phyloP scores from a whole-genome alignment of 2,113 vertebrate genomes.

The Tetrao urogallus region DNA sequence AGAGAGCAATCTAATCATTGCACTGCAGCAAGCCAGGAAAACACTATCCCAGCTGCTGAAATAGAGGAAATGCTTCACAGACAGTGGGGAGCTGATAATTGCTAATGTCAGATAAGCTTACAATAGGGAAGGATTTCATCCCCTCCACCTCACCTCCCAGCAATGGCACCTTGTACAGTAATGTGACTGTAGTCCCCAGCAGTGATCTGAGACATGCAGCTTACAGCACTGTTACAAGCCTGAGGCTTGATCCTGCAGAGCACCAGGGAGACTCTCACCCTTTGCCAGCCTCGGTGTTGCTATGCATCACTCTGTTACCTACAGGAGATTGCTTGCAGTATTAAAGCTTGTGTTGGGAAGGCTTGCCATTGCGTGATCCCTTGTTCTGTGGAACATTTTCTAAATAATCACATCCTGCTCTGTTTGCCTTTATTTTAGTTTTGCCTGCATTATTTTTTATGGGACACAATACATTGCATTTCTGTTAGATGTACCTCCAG shows the following conservation, averaged over 20 bases:
- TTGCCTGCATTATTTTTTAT: background rate
- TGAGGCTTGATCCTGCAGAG: background rate
- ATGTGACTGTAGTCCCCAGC: background rate
- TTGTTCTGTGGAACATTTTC: background rate
- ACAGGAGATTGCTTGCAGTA: background rate
- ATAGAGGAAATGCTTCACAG: constrained; percentile 22
- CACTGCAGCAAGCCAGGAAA: background rate
- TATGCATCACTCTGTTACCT: background rate
- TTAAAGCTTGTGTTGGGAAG: background rate
- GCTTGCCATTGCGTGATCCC: background rate
- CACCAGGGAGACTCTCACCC: background rate
- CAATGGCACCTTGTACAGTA: background rate
- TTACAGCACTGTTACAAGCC: background rate
- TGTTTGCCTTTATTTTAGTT: constrained; percentile 7
- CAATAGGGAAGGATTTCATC: background rate
- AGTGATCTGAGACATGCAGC: background rate
- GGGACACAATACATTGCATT: background rate
- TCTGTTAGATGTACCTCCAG: background rate
- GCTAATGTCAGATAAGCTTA: constrained; percentile 28
- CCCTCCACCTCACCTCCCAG: background rate
- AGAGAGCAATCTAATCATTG: constrained; percentile 6
- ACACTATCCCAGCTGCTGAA: constrained; percentile 14
- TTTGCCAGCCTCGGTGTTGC: background rate
- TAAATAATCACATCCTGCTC: background rate
- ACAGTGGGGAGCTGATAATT: background rate